phyloP scores from a whole-genome alignment of 2,113 vertebrate species.

The Camelus dromedarius region DNA sequence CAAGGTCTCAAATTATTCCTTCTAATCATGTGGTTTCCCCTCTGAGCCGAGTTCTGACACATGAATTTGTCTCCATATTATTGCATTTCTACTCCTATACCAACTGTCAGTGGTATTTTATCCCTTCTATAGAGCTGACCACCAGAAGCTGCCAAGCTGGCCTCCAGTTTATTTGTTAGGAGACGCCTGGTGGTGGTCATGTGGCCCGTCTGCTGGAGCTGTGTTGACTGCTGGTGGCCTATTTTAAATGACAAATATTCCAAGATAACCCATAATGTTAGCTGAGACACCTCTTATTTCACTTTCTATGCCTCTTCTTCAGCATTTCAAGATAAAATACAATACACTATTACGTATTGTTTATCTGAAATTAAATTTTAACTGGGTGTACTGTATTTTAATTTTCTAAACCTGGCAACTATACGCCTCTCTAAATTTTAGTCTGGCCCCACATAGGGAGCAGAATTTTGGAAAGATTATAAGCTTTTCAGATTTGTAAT shows the following conservation, averaged over 20 bases:
- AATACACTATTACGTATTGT: not conserved
- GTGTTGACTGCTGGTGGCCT: not conserved
- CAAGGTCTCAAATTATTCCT: not conserved
- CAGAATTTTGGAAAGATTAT: not conserved
- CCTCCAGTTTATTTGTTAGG: not conserved
- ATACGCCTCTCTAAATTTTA: not conserved
- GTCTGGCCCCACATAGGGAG: not conserved
- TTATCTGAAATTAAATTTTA: constrained; percentile 45
- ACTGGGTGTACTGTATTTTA: not conserved
- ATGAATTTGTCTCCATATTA: not conserved
- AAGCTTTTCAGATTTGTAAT: constrained; percentile 12
- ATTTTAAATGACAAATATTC: not conserved
- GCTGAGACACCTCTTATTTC: not conserved
- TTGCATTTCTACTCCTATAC: not conserved
- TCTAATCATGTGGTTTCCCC: not conserved
- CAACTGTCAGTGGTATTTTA: not conserved
- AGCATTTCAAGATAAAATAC: not conserved
- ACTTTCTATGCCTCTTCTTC: not conserved
- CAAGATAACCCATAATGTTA: not conserved
- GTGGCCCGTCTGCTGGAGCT: not conserved
- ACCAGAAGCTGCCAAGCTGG: not conserved
- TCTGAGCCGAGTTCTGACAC: not conserved
- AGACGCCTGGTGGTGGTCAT: not conserved
- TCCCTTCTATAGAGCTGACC: not conserved
- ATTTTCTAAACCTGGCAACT: not conserved